Evolutionary conservation across 92 coral and sea anemone genomes (phyloP).

Genomic region (Nematostella vectensis): DNA sequence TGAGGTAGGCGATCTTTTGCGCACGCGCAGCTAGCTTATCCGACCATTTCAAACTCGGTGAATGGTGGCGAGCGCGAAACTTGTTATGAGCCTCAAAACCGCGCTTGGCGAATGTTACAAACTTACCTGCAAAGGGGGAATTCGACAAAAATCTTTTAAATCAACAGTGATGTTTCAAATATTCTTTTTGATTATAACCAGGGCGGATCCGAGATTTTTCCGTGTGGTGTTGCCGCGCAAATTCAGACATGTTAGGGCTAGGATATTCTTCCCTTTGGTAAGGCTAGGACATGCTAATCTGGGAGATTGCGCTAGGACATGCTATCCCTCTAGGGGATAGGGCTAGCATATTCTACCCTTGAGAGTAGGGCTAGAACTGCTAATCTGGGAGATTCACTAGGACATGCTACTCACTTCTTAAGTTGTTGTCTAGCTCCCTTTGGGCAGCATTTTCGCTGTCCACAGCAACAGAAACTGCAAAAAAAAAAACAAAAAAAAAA

Average conservation of each 20-base stretch:
- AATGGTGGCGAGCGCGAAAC: conserved; percentile 79
- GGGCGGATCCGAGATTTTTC: neutral
- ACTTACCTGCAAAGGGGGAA: conserved; percentile 37
- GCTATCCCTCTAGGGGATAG: no score
- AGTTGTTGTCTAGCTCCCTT: conserved; percentile 50
- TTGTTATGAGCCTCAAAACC: conserved; percentile 79
- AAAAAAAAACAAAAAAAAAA: no score
- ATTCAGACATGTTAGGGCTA: neutral
- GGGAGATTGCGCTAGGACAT: no score
- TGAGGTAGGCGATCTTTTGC: conserved; percentile 82
- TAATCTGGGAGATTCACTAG: no score
- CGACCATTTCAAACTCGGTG: conserved; percentile 80
- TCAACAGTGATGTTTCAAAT: neutral
- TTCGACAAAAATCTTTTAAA: neutral
- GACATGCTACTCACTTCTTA: conserved; percentile 36
- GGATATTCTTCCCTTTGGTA: no score
- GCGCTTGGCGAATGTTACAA: conserved; percentile 70
- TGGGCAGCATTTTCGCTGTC: conserved; percentile 26
- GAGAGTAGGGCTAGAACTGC: no score
- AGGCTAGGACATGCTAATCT: no score
- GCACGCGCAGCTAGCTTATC: conserved; percentile 88
- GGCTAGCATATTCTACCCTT: no score
- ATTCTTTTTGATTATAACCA: neutral
- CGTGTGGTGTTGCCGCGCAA: neutral
- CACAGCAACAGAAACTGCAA: no score